phyloP scores from a whole-genome alignment of 2,797 vertebrate species.

The Numenius phaeopus region DNA sequence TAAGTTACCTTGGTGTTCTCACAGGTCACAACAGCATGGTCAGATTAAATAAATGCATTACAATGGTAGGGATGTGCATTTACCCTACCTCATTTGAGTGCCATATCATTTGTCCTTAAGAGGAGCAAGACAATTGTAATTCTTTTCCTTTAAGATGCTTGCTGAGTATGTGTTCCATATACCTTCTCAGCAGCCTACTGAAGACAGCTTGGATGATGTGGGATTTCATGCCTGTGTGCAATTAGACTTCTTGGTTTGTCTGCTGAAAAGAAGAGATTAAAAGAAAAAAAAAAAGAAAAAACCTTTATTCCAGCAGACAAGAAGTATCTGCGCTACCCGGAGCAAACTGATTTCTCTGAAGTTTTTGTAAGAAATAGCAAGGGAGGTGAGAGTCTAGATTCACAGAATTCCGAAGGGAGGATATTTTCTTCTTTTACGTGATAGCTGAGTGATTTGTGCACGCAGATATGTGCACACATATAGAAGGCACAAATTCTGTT shows the following conservation, averaged over 20 bases:
- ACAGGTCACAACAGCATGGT: neutral
- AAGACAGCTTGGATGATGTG: neutral
- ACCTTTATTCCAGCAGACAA: neutral
- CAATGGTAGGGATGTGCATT: neutral
- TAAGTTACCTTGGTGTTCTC: neutral
- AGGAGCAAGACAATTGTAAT: neutral
- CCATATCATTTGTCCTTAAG: neutral
- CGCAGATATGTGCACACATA: fast-evolving
- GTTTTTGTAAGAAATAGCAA: neutral
- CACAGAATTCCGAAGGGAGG: neutral
- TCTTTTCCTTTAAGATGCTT: neutral
- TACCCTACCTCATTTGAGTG: neutral
- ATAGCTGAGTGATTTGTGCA: neutral
- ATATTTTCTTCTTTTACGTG: neutral
- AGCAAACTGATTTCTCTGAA: neutral
- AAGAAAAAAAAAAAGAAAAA: neutral
- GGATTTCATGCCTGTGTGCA: neutral
- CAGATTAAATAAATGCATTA: neutral
- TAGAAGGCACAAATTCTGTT: neutral
- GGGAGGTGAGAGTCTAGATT: neutral
- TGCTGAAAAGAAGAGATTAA: neutral
- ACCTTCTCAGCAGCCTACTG: neutral
- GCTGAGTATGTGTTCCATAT: neutral
- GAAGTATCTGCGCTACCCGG: neutral
- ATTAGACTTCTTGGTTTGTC: neutral